Conservation (phyloP, 1,140 invertebrate genomes). For the Halesus radiatus region DNA sequence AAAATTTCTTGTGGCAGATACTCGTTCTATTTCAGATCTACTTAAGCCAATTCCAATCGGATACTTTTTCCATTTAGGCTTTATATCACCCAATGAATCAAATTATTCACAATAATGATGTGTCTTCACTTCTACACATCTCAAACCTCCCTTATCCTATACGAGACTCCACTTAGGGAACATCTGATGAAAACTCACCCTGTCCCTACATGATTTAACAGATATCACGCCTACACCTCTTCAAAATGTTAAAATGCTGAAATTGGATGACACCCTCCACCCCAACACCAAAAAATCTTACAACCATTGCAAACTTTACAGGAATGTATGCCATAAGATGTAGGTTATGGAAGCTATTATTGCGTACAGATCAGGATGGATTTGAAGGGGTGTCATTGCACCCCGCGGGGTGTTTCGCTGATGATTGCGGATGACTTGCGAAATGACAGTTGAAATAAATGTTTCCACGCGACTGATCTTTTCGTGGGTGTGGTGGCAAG, state of each 20-base stretch:
- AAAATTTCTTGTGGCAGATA: no score
- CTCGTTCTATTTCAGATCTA: no score
- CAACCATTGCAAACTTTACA: neutral
- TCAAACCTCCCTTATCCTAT: neutral
- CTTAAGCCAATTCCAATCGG: no score
- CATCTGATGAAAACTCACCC: slow-evolving; percentile 32
- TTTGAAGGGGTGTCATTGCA: neutral
- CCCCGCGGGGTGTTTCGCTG: slow-evolving; percentile 32
- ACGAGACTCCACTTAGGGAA: slow-evolving; percentile 8
- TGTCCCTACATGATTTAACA: slow-evolving; percentile 17
- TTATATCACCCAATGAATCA: neutral
- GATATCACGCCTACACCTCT: slow-evolving; percentile 55
- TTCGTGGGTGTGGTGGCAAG: slow-evolving; percentile 36
- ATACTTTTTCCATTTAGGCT: no score
- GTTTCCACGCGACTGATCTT: slow-evolving; percentile 55
- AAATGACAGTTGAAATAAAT: slow-evolving; percentile 58
- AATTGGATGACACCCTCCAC: slow-evolving; percentile 53
- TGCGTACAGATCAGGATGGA: neutral
- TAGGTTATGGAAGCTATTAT: slow-evolving; percentile 5
- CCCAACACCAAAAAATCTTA: slow-evolving; percentile 10
- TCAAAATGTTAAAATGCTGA: slow-evolving; percentile 56
- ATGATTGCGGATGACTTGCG: slow-evolving; percentile 57
- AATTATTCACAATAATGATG: neutral
- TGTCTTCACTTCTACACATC: neutral
- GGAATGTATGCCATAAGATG: slow-evolving; percentile 4